Conservation (phyloP, 2,888 invertebrate genomes). For the Plemyria rubiginata region DNA sequence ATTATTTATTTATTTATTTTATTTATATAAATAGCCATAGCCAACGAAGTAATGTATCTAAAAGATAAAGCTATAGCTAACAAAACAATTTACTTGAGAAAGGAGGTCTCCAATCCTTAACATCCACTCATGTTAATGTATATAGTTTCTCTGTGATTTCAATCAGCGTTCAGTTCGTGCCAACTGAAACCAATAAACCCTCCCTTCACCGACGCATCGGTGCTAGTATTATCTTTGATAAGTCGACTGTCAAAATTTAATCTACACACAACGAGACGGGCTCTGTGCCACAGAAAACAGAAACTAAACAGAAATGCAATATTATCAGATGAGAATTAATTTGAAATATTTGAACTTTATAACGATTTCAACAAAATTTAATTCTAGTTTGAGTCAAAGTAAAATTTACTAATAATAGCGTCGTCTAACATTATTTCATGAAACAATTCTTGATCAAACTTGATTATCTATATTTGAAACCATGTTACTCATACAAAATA, state of each 20-base stretch:
- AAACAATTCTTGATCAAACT: no score
- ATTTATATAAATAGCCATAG: not conserved
- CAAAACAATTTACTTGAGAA: constrained; percentile 5
- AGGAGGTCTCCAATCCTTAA: constrained; percentile 10
- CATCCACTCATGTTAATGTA: constrained; percentile 24
- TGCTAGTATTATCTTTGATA: constrained; percentile 58
- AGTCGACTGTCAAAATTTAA: constrained; percentile 62
- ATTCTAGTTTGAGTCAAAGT: no score
- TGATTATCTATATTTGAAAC: no score
- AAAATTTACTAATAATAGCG: no score
- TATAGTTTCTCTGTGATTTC: constrained; percentile 31
- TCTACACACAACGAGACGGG: constrained; percentile 54
- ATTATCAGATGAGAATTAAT: not conserved
- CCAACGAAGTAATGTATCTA: not conserved
- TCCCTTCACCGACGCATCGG: constrained; percentile 37
- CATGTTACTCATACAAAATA: not conserved
- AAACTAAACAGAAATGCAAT: not conserved
- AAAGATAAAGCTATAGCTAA: constrained; percentile 10
- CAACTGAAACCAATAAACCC: constrained; percentile 42
- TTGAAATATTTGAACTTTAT: no score
- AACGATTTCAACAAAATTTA: no score
- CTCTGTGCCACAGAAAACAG: constrained; percentile 28
- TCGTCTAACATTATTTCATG: no score
- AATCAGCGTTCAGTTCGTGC: constrained; percentile 32
- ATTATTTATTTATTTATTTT: no score